A percentile compares a stretch with the other conserved stretches of the same genome.
Conservation (phyloP, 2,888 invertebrate species). For the Ptychoptera albimana region DNA sequence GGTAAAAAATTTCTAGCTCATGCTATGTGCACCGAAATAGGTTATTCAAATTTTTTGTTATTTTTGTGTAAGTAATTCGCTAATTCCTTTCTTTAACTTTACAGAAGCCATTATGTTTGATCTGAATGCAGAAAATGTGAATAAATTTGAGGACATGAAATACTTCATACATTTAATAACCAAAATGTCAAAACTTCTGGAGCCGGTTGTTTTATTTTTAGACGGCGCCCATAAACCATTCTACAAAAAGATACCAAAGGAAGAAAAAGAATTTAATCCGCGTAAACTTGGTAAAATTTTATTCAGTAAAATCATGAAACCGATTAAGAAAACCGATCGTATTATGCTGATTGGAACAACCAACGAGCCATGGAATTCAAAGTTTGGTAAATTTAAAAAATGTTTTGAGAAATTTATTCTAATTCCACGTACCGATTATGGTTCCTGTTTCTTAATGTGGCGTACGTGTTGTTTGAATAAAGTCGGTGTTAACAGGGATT, state of each 20-base stretch:
- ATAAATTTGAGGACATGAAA: constrained; percentile 39
- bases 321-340: constrained; percentile 36
- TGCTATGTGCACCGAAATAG: constrained; percentile 50
- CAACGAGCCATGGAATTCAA: constrained; percentile 35
- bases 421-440: constrained; percentile 26
- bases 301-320: constrained; percentile 34
- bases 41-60: constrained; percentile 12
- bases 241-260: constrained; percentile 31
- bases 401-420: constrained; percentile 22
- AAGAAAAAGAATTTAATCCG: constrained; percentile 29
- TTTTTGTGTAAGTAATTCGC: background rate
- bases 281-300: constrained; percentile 35
- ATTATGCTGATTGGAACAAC: constrained; percentile 37
- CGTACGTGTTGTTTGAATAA: constrained; percentile 17
- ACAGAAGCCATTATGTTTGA: constrained; percentile 43
- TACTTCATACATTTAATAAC: constrained; percentile 44
- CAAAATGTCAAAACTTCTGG: constrained; percentile 41
- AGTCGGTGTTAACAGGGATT: constrained; percentile 12
- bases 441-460: constrained; percentile 22
- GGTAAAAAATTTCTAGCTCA: constrained; percentile 54
- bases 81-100: background rate
- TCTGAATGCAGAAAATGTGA: constrained; percentile 43
- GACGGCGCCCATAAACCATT: constrained; percentile 39
- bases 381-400: constrained; percentile 16
- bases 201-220: constrained; percentile 43